phyloP scores from a whole-genome alignment of 1,140 invertebrate species.

The Trachymyrmex septentrionalis region DNA sequence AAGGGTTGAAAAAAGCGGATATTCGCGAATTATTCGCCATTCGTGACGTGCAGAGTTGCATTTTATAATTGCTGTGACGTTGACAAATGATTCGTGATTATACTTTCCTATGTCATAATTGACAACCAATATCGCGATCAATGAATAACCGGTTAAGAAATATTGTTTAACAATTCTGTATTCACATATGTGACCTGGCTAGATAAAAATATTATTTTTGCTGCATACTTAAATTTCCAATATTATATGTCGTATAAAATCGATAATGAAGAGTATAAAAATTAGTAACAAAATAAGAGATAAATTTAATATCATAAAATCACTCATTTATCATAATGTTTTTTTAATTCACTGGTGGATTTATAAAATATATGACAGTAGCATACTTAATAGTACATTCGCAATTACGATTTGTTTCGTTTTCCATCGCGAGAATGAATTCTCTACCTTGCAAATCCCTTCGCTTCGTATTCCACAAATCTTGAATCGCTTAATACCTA shows the following conservation, averaged over 20 bases:
- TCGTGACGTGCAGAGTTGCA: conserved; percentile 2
- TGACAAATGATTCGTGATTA: conserved; percentile 11
- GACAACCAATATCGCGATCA: background rate
- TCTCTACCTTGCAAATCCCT: conserved; percentile 24
- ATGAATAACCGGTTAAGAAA: background rate
- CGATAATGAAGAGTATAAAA: background rate
- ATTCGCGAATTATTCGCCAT: conserved; percentile 14
- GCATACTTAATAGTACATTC: background rate
- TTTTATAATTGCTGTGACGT: conserved; percentile 53
- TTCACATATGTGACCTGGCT: too few relatives aligned
- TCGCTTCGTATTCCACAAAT: conserved; percentile 47
- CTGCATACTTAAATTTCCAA: background rate
- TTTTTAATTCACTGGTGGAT: background rate
- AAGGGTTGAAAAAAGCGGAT: background rate
- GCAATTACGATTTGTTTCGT: conserved; percentile 22
- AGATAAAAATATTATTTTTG: background rate
- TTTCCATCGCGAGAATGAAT: conserved; percentile 3
- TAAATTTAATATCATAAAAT: background rate
- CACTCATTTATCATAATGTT: background rate
- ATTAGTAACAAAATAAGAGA: background rate
- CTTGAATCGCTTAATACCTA: conserved; percentile 58
- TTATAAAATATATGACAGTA: background rate
- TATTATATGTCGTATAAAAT: background rate
- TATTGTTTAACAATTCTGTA: background rate
- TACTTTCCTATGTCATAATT: background rate